Evolutionary conservation across 2,113 vertebrate genomes (phyloP).

Genomic region (Herpetotheres cachinnans): DNA sequence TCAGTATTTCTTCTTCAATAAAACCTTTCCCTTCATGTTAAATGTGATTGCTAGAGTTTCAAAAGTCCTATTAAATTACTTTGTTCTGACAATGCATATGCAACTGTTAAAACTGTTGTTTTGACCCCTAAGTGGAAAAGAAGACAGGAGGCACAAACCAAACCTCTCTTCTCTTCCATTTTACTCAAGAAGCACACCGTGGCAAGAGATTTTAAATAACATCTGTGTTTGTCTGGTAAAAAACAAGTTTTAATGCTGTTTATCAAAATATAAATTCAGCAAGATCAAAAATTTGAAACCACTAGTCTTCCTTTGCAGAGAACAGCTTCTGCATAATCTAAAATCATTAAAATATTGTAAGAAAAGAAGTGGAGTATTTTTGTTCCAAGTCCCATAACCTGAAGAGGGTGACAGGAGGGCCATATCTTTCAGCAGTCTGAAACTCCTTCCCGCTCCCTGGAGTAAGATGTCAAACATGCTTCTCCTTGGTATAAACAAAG

Average conservation of each 20-base stretch:
- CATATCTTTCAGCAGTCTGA: not conserved
- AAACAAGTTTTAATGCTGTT: not conserved
- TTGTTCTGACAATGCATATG: not conserved
- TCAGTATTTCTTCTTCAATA: not conserved
- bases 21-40: not conserved
- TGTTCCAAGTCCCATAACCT: not conserved
- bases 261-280: not conserved
- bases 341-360: not conserved
- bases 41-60: not conserved
- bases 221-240: not conserved
- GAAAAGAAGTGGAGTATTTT: not conserved
- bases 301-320: not conserved
- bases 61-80: not conserved
- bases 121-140: not conserved
- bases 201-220: not conserved
- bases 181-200: not conserved
- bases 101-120: not conserved
- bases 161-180: not conserved
- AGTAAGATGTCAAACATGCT: not conserved
- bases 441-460: not conserved
- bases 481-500: not conserved
- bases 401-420: accelerated
- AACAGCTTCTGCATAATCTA: not conserved
- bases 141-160: not conserved
- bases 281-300: not conserved